Base-by-base conservation (phyloP, 2,888 invertebrate species). In the Sminthurinus aureus region DNA sequence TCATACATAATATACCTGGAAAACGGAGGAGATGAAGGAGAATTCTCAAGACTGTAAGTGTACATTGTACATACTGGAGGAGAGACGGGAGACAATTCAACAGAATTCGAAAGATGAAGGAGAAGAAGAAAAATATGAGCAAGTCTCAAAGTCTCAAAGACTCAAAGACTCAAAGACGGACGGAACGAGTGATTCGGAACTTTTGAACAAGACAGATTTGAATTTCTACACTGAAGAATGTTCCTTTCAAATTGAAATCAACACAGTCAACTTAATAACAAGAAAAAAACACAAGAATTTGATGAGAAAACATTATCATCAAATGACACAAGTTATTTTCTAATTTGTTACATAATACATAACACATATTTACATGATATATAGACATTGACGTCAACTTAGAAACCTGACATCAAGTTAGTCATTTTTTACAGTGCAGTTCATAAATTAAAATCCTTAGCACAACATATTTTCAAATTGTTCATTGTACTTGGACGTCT, bases 201-300 rank as follows among this genome's bases (percentile, higher is more conserved):
- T 73, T 58, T 52, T 81, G 80, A 79, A 67, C 15, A 81, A 81
- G 80, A 81, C 73, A 74, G 80, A 81, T 81, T 73, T 81, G 80
- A 75, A 81, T 73, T 81, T 69, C 69, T 58, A 73, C 73, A 81
- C 80, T 71, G 67, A 81, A 73, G 80, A 81, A 81, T 38, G n/a
- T n/a, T n/a, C n/a, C n/a, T 80, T 81, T 51, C 73, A 81, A 73
- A 81, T 81, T 81, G 80, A 74, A 74, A 81, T 81, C 73, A 81
- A 74, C 80, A 73, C 51, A 2, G 51, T 51, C 12, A 38, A 38
- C 3, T 38, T 6, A 1, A 38, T 38, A 38, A 1, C 38, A 38
- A 38, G 6, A 38, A 38, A 38, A 38, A 38, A 38, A 38, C 38
- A 51, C 24, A 69, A 69, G 69, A 20, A 69, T n/a, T 22, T 69